These are phyloP conservation scores for Mesocricetus auratus DNA, from an alignment of 2,113 vertebrate species.

Conservation along the genomic window DNA sequence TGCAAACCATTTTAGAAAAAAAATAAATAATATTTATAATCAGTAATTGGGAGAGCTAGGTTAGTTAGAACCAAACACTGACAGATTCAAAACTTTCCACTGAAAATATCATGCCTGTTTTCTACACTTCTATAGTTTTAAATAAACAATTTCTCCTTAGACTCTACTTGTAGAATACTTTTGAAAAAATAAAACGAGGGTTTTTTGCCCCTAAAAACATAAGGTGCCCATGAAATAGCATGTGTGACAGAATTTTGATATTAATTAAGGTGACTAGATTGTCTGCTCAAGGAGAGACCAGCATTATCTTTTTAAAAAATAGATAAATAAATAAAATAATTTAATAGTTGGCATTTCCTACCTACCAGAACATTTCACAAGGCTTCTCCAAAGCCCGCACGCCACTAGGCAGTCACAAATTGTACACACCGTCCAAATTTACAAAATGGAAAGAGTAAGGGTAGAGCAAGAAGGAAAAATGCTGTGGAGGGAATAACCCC, in stretches of 20 bases:
- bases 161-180: neutral
- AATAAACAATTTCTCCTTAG: neutral
- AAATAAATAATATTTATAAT: neutral
- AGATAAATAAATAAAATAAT: slow-evolving; percentile 34
- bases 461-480: slow-evolving; percentile 40
- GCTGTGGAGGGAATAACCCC: slow-evolving; percentile 55
- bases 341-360: slow-evolving; percentile 50
- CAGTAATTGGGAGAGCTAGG: neutral
- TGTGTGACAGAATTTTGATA: slow-evolving; percentile 56
- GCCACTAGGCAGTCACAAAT: slow-evolving; percentile 58
- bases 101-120: neutral
- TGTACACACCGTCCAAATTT: slow-evolving; percentile 68
- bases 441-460: slow-evolving; percentile 64
- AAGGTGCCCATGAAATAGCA: neutral
- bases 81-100: neutral
- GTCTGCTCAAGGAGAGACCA: slow-evolving; percentile 17
- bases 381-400: neutral
- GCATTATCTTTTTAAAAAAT: slow-evolving; percentile 26
- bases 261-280: slow-evolving; percentile 65
- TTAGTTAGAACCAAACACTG: neutral
- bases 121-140: neutral
- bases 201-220: slow-evolving; percentile 1
- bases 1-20: slow-evolving; percentile 9
- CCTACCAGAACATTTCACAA: neutral
- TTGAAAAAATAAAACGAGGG: slow-evolving; percentile 41